Evolutionary conservation across 2,888 invertebrate genomes (phyloP).

Genomic region (Ennomos quercinarius): DNA sequence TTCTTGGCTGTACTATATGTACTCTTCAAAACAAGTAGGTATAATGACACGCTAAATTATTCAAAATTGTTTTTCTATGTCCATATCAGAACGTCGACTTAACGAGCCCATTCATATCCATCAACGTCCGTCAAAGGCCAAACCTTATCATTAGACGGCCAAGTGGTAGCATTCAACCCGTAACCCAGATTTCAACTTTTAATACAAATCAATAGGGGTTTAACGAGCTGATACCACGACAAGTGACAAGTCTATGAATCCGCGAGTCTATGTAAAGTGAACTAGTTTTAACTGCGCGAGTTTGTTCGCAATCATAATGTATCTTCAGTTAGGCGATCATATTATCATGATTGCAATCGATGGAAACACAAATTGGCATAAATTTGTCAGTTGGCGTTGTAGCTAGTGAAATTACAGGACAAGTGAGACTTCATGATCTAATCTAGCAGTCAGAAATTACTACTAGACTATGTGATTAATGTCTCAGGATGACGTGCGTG

Average conservation of each 20-base stretch:
- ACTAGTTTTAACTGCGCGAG: conserved; percentile 17
- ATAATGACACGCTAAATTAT: neutral
- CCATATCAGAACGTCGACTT: conserved; percentile 1
- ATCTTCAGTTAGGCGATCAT: no score
- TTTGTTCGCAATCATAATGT: neutral
- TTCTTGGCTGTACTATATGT: no score
- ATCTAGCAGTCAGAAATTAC: no score
- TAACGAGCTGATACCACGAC: conserved; percentile 32
- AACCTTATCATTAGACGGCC: conserved; percentile 24
- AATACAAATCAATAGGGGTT: conserved; percentile 36
- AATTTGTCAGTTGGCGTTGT: no score
- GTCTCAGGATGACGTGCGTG: no score
- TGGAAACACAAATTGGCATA: no score
- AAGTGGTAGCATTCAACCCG: conserved; percentile 23
- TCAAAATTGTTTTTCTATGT: neutral
- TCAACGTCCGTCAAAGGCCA: conserved; percentile 7
- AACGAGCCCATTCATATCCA: conserved; percentile 7
- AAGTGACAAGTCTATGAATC: conserved; percentile 25
- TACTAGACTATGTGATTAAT: no score
- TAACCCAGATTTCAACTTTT: conserved; percentile 37
- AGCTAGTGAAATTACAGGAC: no score
- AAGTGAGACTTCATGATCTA: no score
- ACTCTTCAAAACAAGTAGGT: no score
- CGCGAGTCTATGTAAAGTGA: conserved; percentile 51
- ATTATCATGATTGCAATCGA: no score